phyloP scores from a whole-genome alignment of 2,888 invertebrate genomes.

The Drosophila koepferae region DNA sequence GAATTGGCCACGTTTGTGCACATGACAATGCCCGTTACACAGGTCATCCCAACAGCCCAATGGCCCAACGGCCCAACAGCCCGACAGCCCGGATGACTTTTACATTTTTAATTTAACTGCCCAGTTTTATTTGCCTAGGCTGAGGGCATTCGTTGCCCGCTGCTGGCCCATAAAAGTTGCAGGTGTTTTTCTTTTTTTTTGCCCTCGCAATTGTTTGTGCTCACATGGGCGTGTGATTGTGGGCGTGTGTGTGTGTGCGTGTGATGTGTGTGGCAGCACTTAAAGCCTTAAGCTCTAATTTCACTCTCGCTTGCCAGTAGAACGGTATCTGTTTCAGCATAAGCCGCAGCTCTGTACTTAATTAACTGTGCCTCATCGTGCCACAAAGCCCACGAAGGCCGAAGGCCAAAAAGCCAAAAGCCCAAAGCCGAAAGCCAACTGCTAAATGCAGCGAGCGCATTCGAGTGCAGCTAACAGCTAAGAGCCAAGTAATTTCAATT shows the following conservation, averaged over 20 bases:
- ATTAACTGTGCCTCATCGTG: constrained; percentile 59
- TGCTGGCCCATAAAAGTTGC: constrained; percentile 54
- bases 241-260: constrained; percentile 9
- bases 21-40: constrained; percentile 28
- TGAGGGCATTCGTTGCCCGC: constrained; percentile 31
- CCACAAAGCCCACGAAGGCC: constrained; percentile 7
- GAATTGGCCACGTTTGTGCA: constrained; percentile 38
- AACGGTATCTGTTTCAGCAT: constrained; percentile 19
- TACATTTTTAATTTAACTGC: constrained; percentile 68
- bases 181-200: constrained; percentile 17
- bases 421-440: constrained; percentile 22
- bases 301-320: constrained; percentile 13
- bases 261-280: constrained; percentile 12
- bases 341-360: constrained; percentile 32
- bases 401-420: constrained; percentile 14
- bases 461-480: constrained; percentile 49
- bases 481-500: constrained; percentile 67
- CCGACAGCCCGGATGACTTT: constrained; percentile 34
- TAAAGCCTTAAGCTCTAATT: constrained; percentile 39
- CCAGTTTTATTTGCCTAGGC: constrained; percentile 67
- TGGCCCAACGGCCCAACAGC: not conserved
- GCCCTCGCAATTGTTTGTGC: constrained; percentile 28
- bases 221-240: not conserved
- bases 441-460: constrained; percentile 32
- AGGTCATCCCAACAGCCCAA: constrained; percentile 8